Conservation (phyloP, 2,888 invertebrate genomes). For the Yponomeuta cagnagella region DNA sequence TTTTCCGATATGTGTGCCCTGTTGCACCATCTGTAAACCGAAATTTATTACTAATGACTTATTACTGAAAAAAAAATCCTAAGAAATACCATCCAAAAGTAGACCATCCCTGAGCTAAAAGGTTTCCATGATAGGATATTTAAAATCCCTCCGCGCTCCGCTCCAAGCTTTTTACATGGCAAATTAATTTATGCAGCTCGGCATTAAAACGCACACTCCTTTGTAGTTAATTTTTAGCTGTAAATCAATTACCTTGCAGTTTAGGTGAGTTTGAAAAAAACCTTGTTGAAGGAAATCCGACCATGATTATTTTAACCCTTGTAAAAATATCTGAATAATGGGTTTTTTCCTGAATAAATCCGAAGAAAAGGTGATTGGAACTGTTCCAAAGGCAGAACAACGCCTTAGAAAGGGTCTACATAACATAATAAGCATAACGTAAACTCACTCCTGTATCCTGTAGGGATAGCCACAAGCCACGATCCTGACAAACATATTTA, state of each 20-base stretch:
- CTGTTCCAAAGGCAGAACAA: no score
- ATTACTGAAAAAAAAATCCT: neutral
- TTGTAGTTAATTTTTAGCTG: constrained; percentile 8
- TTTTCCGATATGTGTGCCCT: no score
- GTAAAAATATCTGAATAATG: no score
- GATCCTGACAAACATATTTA: no score
- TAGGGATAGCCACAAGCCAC: no score
- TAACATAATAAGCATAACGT: no score
- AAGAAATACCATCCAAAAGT: neutral
- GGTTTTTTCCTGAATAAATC: no score
- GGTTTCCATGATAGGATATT: constrained; percentile 58
- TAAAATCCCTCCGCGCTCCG: constrained; percentile 40
- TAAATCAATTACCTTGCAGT: neutral
- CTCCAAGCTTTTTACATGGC: constrained; percentile 41
- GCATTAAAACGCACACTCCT: constrained; percentile 5
- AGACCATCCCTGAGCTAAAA: constrained; percentile 33
- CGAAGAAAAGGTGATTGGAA: no score
- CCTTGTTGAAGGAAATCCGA: neutral
- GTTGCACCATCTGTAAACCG: neutral
- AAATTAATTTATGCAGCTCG: constrained; percentile 47
- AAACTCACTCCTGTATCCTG: no score
- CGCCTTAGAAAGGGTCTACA: no score
- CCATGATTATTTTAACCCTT: no score
- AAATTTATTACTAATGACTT: neutral
- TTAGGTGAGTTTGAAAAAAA: neutral